phyloP scores from a whole-genome alignment of 30 jellyfish, hydroid and myxozoan species.

The Nemopilema nomurai region DNA sequence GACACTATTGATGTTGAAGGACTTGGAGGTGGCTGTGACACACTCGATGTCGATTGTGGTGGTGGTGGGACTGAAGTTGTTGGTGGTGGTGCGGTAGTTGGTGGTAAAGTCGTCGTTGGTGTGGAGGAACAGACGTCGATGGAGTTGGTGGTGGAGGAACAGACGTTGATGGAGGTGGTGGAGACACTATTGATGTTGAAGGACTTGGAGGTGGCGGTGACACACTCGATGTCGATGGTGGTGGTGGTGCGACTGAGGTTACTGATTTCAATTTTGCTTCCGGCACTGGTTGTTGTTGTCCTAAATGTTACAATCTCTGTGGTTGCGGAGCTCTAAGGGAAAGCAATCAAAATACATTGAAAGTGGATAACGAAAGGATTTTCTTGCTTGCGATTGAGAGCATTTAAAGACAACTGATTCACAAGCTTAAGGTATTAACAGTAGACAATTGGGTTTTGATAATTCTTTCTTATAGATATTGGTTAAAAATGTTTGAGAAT shows the following conservation, averaged over 20 bases:
- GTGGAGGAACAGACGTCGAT: background rate
- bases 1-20: background rate
- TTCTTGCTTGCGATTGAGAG: too few relatives aligned
- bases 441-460: too few relatives aligned
- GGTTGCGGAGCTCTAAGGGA: background rate
- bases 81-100: slow-evolving; percentile 2
- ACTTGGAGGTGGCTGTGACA: background rate
- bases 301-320: background rate
- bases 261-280: background rate
- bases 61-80: slow-evolving; percentile 3
- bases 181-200: background rate
- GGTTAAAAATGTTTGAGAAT: too few relatives aligned
- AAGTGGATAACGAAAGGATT: too few relatives aligned
- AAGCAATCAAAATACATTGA: too few relatives aligned
- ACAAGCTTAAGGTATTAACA: too few relatives aligned
- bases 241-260: too few relatives aligned
- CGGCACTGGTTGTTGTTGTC: background rate
- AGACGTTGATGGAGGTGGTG: background rate
- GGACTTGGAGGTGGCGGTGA: background rate
- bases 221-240: background rate
- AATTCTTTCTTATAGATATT: too few relatives aligned
- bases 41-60: background rate
- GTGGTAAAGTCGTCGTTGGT: background rate
- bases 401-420: too few relatives aligned
- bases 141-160: background rate